Base-by-base conservation (phyloP, 2,113 vertebrate genomes). In the Ramphastos sulfuratus region DNA sequence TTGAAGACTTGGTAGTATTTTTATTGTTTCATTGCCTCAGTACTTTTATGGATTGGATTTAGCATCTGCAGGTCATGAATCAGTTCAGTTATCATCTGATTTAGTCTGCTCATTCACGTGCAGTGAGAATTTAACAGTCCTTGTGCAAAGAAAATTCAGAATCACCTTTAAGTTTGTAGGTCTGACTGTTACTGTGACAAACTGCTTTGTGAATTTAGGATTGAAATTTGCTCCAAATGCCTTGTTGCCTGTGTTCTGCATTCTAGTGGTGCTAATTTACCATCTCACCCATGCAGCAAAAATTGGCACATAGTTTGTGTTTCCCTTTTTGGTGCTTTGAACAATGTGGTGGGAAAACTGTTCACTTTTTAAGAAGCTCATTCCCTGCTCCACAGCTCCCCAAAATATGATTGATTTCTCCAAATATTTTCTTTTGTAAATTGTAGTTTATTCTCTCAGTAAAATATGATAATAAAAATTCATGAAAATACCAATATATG, bases 41-140 rank as follows among this genome's bases (percentile, higher is more conserved):
- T 58, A 61, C 17, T 27, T 81, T 71, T 76, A 58, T 86, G 73
- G 58, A 17, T 78, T 61, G 12, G 10, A 25, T 88, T 93, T 72
- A 72, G 59, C 80, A 88, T 81, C 70, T 81, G 65, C 11, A 65
- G 77, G 52, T 63, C 50, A 25, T 84, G 88, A 71, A 82, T 86
- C 55, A 69, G 54, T 37, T 77, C 73, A 71, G 69, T 54, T 37
- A 74, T 37, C 42, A 58, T 54, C 35, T 71, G 2, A 0, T 80
- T 77, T 52, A 30, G 59, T 46, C 71, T 94, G 63, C 27, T 87
- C 37, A 23, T 72, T 75, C 5, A 0, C 12, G 48, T 25, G 48
- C 61, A 28, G 17, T 37, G 54, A 24, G 64, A 58, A 48, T 60
- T 42, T 3, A 33, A 25, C 46, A 54, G 46, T 50, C 31, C 54